These are phyloP conservation scores for Fragariocoptes setiger DNA, from an alignment of 1,140 invertebrate genomes.

Conservation along the genomic window DNA sequence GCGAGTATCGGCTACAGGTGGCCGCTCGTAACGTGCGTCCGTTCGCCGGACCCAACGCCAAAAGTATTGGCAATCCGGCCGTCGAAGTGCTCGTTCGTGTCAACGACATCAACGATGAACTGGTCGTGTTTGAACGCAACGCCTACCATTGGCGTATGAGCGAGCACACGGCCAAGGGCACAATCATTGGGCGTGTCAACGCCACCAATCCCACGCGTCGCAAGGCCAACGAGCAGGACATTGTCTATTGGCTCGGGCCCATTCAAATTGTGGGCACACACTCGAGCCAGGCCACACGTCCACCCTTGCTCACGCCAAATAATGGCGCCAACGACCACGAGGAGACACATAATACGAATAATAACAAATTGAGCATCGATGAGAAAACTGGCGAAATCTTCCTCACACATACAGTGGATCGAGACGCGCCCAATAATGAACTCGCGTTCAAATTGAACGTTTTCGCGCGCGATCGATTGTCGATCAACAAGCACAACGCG, in stretches of 20 bases:
- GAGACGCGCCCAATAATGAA: slow-evolving; percentile 13
- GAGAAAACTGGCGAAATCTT: slow-evolving; percentile 16
- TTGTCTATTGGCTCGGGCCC: slow-evolving; percentile 13
- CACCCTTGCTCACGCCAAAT: not conserved
- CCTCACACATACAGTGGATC: slow-evolving; percentile 13
- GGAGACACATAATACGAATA: not conserved
- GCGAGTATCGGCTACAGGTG: slow-evolving; percentile 12
- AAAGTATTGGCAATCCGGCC: slow-evolving; percentile 12
- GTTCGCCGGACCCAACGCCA: slow-evolving; percentile 13
- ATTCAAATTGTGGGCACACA: not conserved
- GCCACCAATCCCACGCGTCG: slow-evolving; percentile 11
- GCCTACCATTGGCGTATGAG: slow-evolving; percentile 11
- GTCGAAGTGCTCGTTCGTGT: slow-evolving; percentile 12
- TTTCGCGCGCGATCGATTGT: slow-evolving; percentile 12
- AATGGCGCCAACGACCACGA: not conserved
- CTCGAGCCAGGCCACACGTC: not conserved
- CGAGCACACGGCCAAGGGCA: slow-evolving; percentile 11
- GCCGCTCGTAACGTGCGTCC: slow-evolving; percentile 13
- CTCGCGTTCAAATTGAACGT: slow-evolving; percentile 12
- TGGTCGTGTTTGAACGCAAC: slow-evolving; percentile 12
- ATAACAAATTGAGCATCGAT: slow-evolving; percentile 17
- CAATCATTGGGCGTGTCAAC: slow-evolving; percentile 11
- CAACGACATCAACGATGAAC: slow-evolving; percentile 13
- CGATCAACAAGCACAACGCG: slow-evolving; percentile 14
- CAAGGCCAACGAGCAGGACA: slow-evolving; percentile 10